Evolutionary conservation across 2,113 vertebrate species (phyloP), one percentile per base, ranked within the genome.

Genomic region (Oncorhynchus nerka): DNA sequence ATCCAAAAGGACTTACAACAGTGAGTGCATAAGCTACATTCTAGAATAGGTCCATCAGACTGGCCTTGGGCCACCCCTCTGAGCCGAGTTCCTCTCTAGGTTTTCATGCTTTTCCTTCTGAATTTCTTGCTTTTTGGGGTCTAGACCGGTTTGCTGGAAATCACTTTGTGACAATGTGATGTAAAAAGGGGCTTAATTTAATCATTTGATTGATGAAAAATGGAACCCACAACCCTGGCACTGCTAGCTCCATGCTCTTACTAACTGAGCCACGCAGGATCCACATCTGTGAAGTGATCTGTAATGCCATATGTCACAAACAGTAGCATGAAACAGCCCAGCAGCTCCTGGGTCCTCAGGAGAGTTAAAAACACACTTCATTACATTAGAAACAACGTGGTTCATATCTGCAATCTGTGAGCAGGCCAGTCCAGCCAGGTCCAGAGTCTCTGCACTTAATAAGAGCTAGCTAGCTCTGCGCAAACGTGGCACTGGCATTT

Each of bases 371-470:
- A 15, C 79, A 9, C 76, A 74, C 62, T 70, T 55, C 48, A 70
- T 80, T 76, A 32, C 30, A 70, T 66, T 75, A 73, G 64, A 51
- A 51, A 79, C 75, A 86, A 77, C 55, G 0, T 0, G 26, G 65
- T 78, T 74, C 87, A 75, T 78, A 81, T 82, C 81, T 70, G 28
- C 16, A 57, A 20, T 20, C 55, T 15, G 55, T 20, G 55, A 20
- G 13, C 16, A 20, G 55, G 4, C 15, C 16, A 76, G 32, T 32
- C 51, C 26, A 79, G 32, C 32, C 32, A 62, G 57, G 71, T 80
- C 72, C 71, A 62, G 74, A 69, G n/a, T 19, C 70, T 81, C 65
- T 84, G 66, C 72, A 66, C 88, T 91, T 83, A 84, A 84, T 88
- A 83, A 84, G 70, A 84, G 20, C 26, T 45, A 65, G 69, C 80